phyloP scores from a whole-genome alignment of 2,113 vertebrate genomes.

The Syrmaticus mikado region DNA sequence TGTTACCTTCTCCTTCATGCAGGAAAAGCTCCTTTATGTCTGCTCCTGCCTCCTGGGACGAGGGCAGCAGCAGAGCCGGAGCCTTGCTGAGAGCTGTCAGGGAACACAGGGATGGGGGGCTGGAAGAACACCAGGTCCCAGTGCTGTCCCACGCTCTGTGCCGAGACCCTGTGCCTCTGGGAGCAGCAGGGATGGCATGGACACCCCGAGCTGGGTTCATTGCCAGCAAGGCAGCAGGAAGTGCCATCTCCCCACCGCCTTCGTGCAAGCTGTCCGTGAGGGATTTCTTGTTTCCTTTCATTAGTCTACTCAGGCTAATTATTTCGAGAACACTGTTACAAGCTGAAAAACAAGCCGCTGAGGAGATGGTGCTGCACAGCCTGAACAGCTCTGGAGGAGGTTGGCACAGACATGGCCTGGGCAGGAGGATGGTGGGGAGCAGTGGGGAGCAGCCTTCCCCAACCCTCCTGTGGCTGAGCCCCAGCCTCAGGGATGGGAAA shows the following conservation, averaged over 20 bases:
- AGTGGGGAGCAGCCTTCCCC: not conserved
- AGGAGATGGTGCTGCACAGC: not conserved
- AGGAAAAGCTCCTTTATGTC: not conserved
- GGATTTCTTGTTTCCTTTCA: not conserved
- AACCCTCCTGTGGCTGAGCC: not conserved
- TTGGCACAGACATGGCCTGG: not conserved
- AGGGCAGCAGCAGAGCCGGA: not conserved
- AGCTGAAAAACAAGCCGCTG: not conserved
- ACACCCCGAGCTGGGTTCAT: rapidly evolving
- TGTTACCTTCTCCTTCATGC: rapidly evolving
- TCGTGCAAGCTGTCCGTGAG: not conserved
- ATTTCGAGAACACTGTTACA: not conserved
- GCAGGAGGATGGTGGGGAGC: not conserved
- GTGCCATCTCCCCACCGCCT: not conserved
- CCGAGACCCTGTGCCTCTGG: not conserved
- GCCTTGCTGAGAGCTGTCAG: not conserved
- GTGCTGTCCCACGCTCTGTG: not conserved
- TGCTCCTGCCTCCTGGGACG: not conserved
- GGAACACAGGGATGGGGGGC: not conserved
- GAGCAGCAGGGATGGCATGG: not conserved
- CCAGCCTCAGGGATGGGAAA: not conserved
- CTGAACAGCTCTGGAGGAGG: not conserved
- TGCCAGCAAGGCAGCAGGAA: rapidly evolving
- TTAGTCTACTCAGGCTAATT: not conserved
- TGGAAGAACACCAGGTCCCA: not conserved